A percentile compares a stretch with the other conserved stretches of the same genome.
phyloP scores from a whole-genome alignment of 1,140 invertebrate species.

The Drosophila fuyamai region DNA sequence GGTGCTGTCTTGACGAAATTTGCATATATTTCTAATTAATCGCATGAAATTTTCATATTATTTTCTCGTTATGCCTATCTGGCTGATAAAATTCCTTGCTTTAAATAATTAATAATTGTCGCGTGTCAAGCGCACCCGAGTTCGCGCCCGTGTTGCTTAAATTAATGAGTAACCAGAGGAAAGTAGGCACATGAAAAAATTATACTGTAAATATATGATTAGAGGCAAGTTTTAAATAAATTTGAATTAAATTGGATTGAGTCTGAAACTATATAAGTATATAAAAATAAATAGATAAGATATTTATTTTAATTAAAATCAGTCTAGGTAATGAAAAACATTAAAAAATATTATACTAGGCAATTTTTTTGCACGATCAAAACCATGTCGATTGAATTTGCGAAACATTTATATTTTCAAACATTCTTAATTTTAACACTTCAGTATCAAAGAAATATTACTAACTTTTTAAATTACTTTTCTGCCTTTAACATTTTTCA shows the following conservation, averaged over 20 bases:
- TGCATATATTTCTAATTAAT: constrained; percentile 82
- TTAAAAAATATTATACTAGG: too few relatives aligned
- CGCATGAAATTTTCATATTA: constrained; percentile 67
- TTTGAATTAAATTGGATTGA: neutral
- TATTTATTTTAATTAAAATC: neutral
- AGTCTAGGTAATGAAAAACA: too few relatives aligned
- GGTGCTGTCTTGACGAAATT: constrained; percentile 65
- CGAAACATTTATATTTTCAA: too few relatives aligned
- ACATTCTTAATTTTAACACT: too few relatives aligned
- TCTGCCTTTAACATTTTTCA: neutral
- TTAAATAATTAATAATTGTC: constrained; percentile 76
- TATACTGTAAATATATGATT: neutral
- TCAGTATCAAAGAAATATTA: too few relatives aligned
- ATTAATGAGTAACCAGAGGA: constrained; percentile 34
- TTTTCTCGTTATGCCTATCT: constrained; percentile 47
- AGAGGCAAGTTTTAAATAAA: neutral
- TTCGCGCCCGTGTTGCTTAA: constrained; percentile 45
- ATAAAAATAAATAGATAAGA: neutral
- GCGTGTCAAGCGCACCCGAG: constrained; percentile 64
- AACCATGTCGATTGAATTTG: too few relatives aligned
- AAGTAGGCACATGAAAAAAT: constrained; percentile 3
- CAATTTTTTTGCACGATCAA: too few relatives aligned
- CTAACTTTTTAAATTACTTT: too few relatives aligned
- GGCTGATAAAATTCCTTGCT: constrained; percentile 60
- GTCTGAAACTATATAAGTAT: neutral